Base-by-base conservation (phyloP, 2,113 vertebrate genomes). In the Ailurus styani region DNA sequence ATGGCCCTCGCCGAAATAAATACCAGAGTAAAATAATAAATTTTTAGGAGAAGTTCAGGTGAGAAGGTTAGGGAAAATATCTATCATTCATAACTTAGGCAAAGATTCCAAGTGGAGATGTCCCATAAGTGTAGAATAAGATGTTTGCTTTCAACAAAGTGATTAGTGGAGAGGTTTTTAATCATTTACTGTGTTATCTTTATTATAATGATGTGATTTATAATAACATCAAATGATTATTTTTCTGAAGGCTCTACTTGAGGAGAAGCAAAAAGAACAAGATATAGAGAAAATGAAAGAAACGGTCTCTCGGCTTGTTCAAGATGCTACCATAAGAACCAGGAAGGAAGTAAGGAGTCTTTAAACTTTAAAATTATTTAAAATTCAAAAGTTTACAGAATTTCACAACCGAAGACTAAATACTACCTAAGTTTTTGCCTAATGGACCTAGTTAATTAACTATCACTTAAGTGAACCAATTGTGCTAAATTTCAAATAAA, bases 241-340 rank as follows among this genome's bases (percentile, higher is more conserved):
- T 98, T 77, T 98, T 96, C 93, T 96, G 12, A 97, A 99, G 99
- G 99, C 98, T 60, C 96, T 99, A 72, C 97, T 99, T 94, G 99
- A 98, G 95, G 99, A 99, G 95, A 99, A 99, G 92, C 99, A 99
- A 97, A 99, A 99, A 97, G 98, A 98, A 94, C 99, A 99, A 23
- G 99, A 99, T 86, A 98, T 99, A 12, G 98, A 99, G 98, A 99
- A 99, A 95, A 99, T 99, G 98, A 99, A 99, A 96, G 98, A 99
- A 45, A 99, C 98, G 54, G 93, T 99, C 97, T 99, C 98, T 97
- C 99, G 98, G 78, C 90, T 99, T 75, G 97, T 99, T 91, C 99
- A 99, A 98, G 99, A 99, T 45, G 99, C 98, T 60, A 98, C 99
- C 45, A 72, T 98, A 57, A 99, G 98, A 97, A 99, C 99, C 87